phyloP scores from a whole-genome alignment of 2,797 vertebrate genomes.

The Alfaro cultratus region DNA sequence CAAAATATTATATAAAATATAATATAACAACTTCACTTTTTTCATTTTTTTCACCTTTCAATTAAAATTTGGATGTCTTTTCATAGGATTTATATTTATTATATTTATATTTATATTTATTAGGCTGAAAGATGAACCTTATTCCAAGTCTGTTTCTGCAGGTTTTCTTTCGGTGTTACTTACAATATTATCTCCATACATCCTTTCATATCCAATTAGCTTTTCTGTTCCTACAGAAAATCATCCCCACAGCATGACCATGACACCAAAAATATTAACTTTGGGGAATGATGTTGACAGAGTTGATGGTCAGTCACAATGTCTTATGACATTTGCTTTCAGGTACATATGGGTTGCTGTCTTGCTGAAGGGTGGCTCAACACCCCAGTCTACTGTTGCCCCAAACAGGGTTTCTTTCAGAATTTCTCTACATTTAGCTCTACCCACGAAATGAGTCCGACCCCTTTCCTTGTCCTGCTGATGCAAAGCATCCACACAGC shows the following conservation, averaged over 20 bases:
- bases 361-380: not conserved
- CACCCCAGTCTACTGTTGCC: not conserved
- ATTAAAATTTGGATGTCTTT: not conserved
- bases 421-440: not conserved
- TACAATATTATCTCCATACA: not conserved
- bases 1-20: no score
- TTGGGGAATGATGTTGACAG: not conserved
- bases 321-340: not conserved
- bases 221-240: not conserved
- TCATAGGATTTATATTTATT: not conserved
- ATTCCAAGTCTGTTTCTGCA: not conserved
- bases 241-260: not conserved
- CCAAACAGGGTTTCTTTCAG: not conserved
- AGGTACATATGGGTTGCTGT: not conserved
- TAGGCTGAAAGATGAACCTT: not conserved
- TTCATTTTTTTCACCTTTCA: not conserved
- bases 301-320: not conserved
- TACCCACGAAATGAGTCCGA: not conserved
- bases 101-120: not conserved
- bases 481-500: not conserved
- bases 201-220: not conserved
- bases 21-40: no score
- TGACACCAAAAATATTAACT: not conserved
- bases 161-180: not conserved
- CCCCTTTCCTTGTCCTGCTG: not conserved